phyloP scores from a whole-genome alignment of 2,797 vertebrate genomes.

The Anableps anableps region DNA sequence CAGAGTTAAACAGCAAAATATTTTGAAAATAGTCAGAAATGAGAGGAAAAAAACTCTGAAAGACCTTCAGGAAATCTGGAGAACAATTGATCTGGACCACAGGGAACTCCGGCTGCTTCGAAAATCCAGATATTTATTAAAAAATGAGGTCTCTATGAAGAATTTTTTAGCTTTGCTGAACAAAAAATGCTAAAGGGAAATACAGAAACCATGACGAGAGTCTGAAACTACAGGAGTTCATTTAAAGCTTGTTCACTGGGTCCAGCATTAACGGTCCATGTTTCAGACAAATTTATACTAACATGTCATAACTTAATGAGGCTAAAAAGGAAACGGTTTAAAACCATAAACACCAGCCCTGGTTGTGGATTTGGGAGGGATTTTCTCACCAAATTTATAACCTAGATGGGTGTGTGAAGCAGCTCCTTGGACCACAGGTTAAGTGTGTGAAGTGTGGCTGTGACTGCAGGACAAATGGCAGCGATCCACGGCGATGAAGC shows the following conservation, averaged over 20 bases:
- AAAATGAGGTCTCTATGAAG: no score
- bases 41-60: neutral
- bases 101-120: no score
- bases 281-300: no score
- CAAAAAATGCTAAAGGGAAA: neutral
- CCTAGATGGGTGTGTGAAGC: neutral
- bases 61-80: neutral
- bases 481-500: slow-evolving; percentile 30
- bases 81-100: neutral
- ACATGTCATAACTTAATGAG: neutral
- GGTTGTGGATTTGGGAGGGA: neutral
- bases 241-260: no score
- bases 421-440: slow-evolving; percentile 10
- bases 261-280: no score
- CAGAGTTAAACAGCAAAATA: neutral
- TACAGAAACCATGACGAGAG: neutral
- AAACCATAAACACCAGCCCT: neutral
- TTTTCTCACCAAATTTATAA: neutral
- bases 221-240: no score
- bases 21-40: neutral
- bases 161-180: no score
- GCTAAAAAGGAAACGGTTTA: neutral
- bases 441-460: slow-evolving; percentile 30
- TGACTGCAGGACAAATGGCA: slow-evolving; percentile 32
- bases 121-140: no score